A percentile compares a stretch with the other conserved stretches of the same genome.
Evolutionary conservation across 2,113 vertebrate genomes (phyloP).

Genomic region (Sylvia atricapilla): DNA sequence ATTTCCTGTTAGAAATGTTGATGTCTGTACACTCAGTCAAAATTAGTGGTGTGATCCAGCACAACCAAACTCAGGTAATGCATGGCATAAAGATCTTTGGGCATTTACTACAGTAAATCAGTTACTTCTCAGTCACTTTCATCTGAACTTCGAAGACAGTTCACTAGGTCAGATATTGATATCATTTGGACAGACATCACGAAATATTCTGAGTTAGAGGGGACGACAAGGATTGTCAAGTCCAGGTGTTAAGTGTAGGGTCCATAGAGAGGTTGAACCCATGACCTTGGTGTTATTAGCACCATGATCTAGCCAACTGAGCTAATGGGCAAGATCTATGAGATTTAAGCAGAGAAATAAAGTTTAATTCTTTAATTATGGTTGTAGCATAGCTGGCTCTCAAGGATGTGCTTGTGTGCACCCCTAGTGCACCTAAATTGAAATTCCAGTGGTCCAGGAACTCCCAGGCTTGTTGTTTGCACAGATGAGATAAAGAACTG

Average conservation of each 20-base stretch:
- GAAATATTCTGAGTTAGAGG: background rate
- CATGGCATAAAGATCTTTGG: background rate
- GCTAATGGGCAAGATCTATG: background rate
- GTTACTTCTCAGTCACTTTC: background rate
- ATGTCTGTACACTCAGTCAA: background rate
- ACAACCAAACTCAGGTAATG: background rate
- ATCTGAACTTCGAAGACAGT: background rate
- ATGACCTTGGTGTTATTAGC: background rate
- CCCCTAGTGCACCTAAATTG: background rate
- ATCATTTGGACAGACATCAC: background rate
- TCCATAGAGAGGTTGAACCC: background rate
- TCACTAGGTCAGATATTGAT: background rate
- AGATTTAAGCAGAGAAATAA: background rate
- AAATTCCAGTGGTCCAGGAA: background rate
- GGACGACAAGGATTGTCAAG: background rate
- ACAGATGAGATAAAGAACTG: background rate
- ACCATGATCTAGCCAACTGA: slow-evolving; percentile 56
- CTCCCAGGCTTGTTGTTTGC: background rate
- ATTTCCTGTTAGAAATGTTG: background rate
- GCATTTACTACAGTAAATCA: background rate
- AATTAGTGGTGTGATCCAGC: background rate
- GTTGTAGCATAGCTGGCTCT: background rate
- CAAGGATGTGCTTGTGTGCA: background rate
- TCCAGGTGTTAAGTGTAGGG: background rate
- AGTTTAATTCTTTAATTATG: background rate